Conservation (phyloP, 2,888 invertebrate genomes). For the Oegoconia quadripuncta region DNA sequence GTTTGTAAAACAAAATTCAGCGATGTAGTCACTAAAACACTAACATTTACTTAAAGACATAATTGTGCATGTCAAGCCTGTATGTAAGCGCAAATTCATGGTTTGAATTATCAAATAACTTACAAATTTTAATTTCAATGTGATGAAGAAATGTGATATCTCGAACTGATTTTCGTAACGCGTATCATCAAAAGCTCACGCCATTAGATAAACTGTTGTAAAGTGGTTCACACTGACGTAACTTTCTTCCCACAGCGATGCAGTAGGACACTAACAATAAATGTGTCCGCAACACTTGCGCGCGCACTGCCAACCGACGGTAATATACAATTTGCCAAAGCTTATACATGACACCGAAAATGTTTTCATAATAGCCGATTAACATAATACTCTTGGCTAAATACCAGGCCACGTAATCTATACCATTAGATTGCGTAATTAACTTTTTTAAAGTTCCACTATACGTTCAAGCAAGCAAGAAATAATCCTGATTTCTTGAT, state of each 20-base stretch:
- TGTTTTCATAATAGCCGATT: constrained; percentile 62
- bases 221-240: constrained; percentile 31
- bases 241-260: constrained; percentile 31
- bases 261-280: constrained; percentile 39
- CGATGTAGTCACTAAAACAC: too few relatives aligned
- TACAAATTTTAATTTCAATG: too few relatives aligned
- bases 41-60: too few relatives aligned
- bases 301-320: constrained; percentile 42
- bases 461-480: too few relatives aligned
- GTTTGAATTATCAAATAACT: too few relatives aligned
- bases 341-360: constrained; percentile 40
- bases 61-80: too few relatives aligned
- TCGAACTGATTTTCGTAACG: too few relatives aligned
- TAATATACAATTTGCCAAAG: constrained; percentile 58
- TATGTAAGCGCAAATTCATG: too few relatives aligned
- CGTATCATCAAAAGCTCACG: background rate
- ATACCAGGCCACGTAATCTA: constrained; percentile 51
- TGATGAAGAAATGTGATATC: too few relatives aligned
- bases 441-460: too few relatives aligned
- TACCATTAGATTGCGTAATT: constrained; percentile 38
- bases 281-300: constrained; percentile 37
- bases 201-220: constrained; percentile 1
- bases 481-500: constrained; percentile 1
- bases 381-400: constrained; percentile 57
- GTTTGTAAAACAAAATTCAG: too few relatives aligned